Base-by-base conservation (phyloP, 2,113 vertebrate species). In the Trichomycterus rosablanca region DNA sequence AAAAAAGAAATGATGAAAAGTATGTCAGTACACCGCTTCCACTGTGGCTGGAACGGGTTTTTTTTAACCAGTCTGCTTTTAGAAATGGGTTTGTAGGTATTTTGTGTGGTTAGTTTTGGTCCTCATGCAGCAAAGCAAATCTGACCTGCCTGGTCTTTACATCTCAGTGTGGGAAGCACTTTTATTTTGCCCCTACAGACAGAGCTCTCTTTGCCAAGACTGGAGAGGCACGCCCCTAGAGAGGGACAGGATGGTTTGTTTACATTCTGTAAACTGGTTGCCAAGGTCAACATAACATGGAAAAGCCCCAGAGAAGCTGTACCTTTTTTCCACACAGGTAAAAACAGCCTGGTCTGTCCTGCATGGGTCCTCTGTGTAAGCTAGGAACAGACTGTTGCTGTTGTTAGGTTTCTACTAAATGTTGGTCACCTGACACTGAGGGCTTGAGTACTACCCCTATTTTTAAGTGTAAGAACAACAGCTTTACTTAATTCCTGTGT, bases 261-360 rank as follows among this genome's bases (percentile, higher is more conserved):
- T 71, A 39, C 49, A 42, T 37, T 40, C 30, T 22, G 2, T 28
- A 37, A 24, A 4, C 18, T 40, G 30, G 30, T 56, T 58, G 34
- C 34, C 49, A 65, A 59, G 57, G 56, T 59, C 68, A 68, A 63
- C n/a, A 62, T 2, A 61, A 59, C 35, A 42, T 40, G 53, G 24
- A 34, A 45, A 55, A 54, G 28, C 35, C 40, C 28, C 14, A 9
- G 16, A 59, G 65, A 35, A 43, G 14, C 22, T 39, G 44, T 15
- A 40, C 23, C 50, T 20, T 56, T 18, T 39, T 55, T 32, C 43
- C 44, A 49, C 69, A 62, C 43, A 32, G 32, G 57, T 51, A 23
- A 57, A 62, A 71, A 58, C n/a, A 2, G 7, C 15, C 19, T 30
- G 32, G 18, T 15, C n/a, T 54, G 5, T 14, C 46, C 11, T 28